Conservation (phyloP, 2,888 invertebrate genomes). For the Eristalinus sepulchralis region DNA sequence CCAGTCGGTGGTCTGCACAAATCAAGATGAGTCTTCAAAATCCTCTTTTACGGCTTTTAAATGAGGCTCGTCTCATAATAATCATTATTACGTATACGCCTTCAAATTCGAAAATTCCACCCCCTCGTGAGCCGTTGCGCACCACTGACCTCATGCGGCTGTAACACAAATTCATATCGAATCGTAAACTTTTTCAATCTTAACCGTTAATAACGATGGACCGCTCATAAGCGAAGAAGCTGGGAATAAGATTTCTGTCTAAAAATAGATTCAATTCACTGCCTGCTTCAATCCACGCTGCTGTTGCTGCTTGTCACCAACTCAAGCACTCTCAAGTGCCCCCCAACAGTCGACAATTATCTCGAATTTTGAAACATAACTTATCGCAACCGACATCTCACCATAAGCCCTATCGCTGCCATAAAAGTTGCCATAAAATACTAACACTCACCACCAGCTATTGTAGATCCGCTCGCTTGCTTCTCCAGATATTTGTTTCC, state of each 20-base stretch:
- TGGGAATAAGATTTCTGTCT: not conserved
- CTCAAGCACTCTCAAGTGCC: not conserved
- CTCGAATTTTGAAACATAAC: not conserved
- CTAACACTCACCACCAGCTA: conserved; percentile 25
- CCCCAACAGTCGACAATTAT: not conserved
- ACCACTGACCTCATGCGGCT: not conserved
- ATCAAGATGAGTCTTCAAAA: not conserved
- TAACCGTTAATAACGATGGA: not conserved
- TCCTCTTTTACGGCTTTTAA: not conserved
- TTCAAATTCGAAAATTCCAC: not conserved
- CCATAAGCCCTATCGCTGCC: not conserved
- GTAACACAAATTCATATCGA: too few relatives aligned
- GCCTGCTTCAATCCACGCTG: not conserved
- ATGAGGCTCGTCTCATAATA: not conserved
- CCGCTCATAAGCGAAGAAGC: not conserved
- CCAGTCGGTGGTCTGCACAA: not conserved
- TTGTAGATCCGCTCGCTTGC: not conserved
- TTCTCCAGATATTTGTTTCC: conserved; percentile 6
- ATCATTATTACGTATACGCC: not conserved
- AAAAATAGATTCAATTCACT: not conserved
- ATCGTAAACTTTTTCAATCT: not conserved
- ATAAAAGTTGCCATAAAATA: conserved; percentile 43
- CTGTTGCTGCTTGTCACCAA: not conserved
- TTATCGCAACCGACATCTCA: not conserved
- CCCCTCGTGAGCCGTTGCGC: not conserved